Base-by-base conservation (phyloP, 2,113 vertebrate species). In the Apodemus sylvaticus region DNA sequence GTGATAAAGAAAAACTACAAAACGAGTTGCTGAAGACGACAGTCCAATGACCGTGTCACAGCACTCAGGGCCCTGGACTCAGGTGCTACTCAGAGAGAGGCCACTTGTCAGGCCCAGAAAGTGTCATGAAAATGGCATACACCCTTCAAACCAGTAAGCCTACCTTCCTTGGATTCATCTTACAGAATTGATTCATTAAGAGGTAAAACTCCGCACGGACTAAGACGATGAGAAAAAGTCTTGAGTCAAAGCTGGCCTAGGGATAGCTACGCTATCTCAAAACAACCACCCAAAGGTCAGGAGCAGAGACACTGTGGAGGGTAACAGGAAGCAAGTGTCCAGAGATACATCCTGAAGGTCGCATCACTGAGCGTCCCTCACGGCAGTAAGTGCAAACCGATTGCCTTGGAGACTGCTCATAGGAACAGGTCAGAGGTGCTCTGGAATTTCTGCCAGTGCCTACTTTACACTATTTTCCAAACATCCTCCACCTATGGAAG, bases 1-100 rank as follows among this genome's bases (percentile, higher is more conserved):
- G 34, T 17, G 29, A 24, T 83, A 53, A 96, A 86, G 86, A n/a
- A 85, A 92, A 92, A 94, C 42, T 20, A 81, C 13, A 64, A 95
- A 86, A 73, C 62, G 16, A 3, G 24, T 16, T 77, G 1, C 42
- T 91, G 66, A 96, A 94, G 70, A 68, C 64, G 62, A 22, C 34
- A 68, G 70, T 34, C n/a, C 74, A 58, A 6, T 1, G 7, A 51
- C 20, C 87, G 77, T 45, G 42, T n/a, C 16, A 8, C 68, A 31
- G 48, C 31, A 29, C 20, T 58, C 39, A 5, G 12, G 8, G 12
- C 29, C 53, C 34, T n/a, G 19, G 68, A 20, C 48, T 74, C 24
- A 73, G 58, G 60, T 39, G 16, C 0, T 2, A 73, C 31, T 7
- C 24, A n/a, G 31, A 34, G 58, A 60, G 45, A 88, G 79, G 58